Percentiles rank a stretch among this genome's conserved stretches.
phyloP scores from a whole-genome alignment of 37 sponge, comb jelly and placozoan species.

The Aphrocallistes beatrix region DNA sequence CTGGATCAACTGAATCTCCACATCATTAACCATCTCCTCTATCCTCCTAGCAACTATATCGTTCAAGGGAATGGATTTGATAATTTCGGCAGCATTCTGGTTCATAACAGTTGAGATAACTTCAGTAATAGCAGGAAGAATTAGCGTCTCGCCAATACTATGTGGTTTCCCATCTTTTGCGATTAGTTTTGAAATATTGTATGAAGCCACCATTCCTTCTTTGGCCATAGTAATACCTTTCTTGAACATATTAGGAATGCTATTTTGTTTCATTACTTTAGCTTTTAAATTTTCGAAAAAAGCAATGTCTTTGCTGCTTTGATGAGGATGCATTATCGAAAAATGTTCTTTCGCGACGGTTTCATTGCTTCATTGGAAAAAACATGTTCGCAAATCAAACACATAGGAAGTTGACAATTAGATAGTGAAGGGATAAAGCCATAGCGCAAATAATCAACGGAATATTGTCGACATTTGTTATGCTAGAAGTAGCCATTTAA shows the following conservation, averaged over 20 bases:
- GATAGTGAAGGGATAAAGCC: not conserved
- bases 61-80: slow-evolving; percentile 12
- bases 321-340: slow-evolving; percentile 11
- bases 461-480: not conserved
- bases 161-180: not conserved
- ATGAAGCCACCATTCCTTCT: slow-evolving; percentile 2
- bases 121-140: not conserved
- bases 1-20: too few species aligned
- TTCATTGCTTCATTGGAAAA: slow-evolving; percentile 15
- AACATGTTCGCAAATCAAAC: not conserved
- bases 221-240: not conserved
- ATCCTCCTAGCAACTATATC: slow-evolving; percentile 17
- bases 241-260: not conserved
- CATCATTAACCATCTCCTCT: not conserved
- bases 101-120: slow-evolving; percentile 1
- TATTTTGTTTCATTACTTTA: not conserved
- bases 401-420: not conserved
- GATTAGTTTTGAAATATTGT: slow-evolving; percentile 16
- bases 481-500: not conserved
- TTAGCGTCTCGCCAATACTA: slow-evolving; percentile 17
- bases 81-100: not conserved
- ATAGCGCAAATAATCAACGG: not conserved
- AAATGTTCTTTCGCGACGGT: slow-evolving; percentile 16
- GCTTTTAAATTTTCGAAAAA: slow-evolving; percentile 8
- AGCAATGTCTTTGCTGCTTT: slow-evolving; percentile 19